Conservation (phyloP, 1,140 invertebrate genomes). For the Drosophila ohnishii region DNA sequence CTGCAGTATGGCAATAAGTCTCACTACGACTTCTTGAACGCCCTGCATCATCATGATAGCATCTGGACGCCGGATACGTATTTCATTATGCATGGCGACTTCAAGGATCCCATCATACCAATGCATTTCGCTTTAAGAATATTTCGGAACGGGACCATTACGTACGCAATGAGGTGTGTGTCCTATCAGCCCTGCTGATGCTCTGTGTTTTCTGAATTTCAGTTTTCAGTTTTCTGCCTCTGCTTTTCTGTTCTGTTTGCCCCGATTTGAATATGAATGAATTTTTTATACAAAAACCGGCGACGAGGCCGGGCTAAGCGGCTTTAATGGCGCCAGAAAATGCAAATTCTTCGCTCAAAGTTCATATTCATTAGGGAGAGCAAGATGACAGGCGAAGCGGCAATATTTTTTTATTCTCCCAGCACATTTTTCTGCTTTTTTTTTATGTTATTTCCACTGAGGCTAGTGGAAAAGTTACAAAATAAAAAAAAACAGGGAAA, state of each 20-base stretch:
- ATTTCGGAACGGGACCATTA: slow-evolving; percentile 95
- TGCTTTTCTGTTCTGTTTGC: slow-evolving; percentile 3
- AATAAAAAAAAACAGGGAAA: slow-evolving; percentile 14
- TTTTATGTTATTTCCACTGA: background rate
- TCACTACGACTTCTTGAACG: slow-evolving; percentile 93
- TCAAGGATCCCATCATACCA: slow-evolving; percentile 95
- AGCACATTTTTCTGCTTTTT: slow-evolving; percentile 2
- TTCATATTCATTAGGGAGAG: slow-evolving; percentile 55
- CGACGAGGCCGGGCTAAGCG: slow-evolving; percentile 43
- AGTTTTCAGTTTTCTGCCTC: background rate
- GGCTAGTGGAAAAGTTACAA: slow-evolving; percentile 39
- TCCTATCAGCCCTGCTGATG: slow-evolving; percentile 1
- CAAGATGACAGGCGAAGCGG: slow-evolving; percentile 44
- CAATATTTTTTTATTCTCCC: slow-evolving; percentile 48
- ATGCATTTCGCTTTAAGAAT: slow-evolving; percentile 95
- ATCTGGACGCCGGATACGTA: slow-evolving; percentile 97
- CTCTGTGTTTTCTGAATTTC: background rate
- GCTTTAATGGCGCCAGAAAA: slow-evolving; percentile 58
- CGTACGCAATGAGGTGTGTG: slow-evolving; percentile 93
- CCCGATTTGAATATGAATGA: slow-evolving; percentile 68
- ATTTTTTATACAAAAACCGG: slow-evolving; percentile 51
- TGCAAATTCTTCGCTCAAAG: slow-evolving; percentile 56
- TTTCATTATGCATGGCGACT: slow-evolving; percentile 97
- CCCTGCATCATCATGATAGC: slow-evolving; percentile 94
- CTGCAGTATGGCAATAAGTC: slow-evolving; percentile 93